Conservation (phyloP, 2,888 invertebrate species). For the Elgonia sp. region DNA sequence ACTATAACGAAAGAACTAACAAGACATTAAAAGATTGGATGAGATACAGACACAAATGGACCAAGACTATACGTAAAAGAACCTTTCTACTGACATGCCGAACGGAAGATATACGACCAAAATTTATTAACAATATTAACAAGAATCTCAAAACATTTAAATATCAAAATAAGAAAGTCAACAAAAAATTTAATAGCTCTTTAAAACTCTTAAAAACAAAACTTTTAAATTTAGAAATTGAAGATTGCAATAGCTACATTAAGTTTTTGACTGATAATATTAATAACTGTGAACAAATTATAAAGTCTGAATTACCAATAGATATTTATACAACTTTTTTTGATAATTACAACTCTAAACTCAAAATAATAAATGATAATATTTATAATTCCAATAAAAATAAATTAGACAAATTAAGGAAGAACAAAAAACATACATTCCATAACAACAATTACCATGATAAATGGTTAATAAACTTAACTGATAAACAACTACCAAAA, state of each 20-base stretch:
- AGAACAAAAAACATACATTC: too few species aligned
- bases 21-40: too few species aligned
- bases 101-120: too few species aligned
- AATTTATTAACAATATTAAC: too few species aligned
- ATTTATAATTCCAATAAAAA: neutral
- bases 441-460: too few species aligned
- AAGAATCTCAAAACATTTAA: too few species aligned
- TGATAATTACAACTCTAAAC: neutral
- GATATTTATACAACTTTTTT: neutral
- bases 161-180: too few species aligned
- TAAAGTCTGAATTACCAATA: neutral
- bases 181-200: too few species aligned
- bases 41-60: too few species aligned
- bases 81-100: too few species aligned
- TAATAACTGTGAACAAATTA: neutral
- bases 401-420: neutral
- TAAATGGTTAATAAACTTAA: slow-evolving; percentile 1
- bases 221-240: neutral
- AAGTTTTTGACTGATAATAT: neutral
- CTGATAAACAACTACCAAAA: neutral
- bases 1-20: too few species aligned
- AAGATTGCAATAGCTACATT: neutral
- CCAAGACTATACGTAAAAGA: too few species aligned
- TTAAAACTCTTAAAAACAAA: neutral
- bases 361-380: neutral